Evolutionary conservation across 2,113 vertebrate species (phyloP), one percentile per base, ranked within the genome.

Genomic region (Corythaeola cristata): DNA sequence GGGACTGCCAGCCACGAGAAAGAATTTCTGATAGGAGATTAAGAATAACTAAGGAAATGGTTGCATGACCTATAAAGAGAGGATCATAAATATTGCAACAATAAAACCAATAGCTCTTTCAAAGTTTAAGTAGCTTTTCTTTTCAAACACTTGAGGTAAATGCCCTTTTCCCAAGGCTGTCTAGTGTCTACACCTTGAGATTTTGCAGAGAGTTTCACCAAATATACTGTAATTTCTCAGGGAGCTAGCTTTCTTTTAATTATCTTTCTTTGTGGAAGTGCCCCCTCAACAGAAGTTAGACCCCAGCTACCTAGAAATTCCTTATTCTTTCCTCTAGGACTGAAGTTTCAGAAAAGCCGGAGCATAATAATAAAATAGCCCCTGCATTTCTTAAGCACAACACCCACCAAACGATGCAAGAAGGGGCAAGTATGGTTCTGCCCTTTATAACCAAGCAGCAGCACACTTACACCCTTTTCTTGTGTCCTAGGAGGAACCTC

Each of bases 41-140:
- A 95, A 85, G 79, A 44, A 91, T 91, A 94, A 95, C 82, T 89
- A 83, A 96, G 85, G 90, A 91, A 90, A 92, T 97, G 91, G 85
- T 95, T 96, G 74, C 63, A 63, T 92, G 94, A 97, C 91, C 91
- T 96, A 87, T 93, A 90, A 92, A 90, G 78, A 90, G 69, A 62
- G 23, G 90, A 89, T 96, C 95, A 95, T 97, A 97, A 97, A 97
- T 97, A 96, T 93, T 95, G 91, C 81, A 95, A 95, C 85, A 95
- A 91, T 93, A 97, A 96, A 96, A 94, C 82, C 85, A 96, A 93
- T 88, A 93, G 81, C 81, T 95, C 89, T 79, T 93, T 89, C 88
- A 88, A 94, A 97, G 95, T 94, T 94, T 96, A 94, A 97, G 95
- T 66, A 93, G 88, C 90, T 92, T 96, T 96, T 95, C 94, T 93